Percentiles rank a stretch among this genome's conserved stretches.
Conservation (phyloP, 2,113 vertebrate species). For the Chaetorhynchus papuensis region DNA sequence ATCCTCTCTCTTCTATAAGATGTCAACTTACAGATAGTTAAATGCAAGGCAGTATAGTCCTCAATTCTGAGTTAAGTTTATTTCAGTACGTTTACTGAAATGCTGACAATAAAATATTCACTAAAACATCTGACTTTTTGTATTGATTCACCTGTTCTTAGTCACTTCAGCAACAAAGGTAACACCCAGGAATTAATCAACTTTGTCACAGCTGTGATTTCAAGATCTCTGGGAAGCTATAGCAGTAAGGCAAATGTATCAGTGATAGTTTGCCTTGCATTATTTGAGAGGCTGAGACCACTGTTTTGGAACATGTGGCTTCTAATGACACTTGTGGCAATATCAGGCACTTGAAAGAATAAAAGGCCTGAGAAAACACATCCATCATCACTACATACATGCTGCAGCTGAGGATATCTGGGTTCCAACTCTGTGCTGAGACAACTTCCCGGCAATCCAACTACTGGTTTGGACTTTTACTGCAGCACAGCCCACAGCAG, state of each 20-base stretch:
- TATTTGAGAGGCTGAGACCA: background rate
- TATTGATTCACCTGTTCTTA: background rate
- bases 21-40: background rate
- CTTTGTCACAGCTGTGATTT: background rate
- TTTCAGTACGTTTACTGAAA: background rate
- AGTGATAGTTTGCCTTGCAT: background rate
- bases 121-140: background rate
- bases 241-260: background rate
- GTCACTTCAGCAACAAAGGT: background rate
- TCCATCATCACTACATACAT: background rate
- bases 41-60: background rate
- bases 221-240: background rate
- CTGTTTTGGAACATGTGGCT: background rate
- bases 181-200: background rate
- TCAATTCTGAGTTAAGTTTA: background rate
- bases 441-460: background rate
- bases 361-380: background rate
- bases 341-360: background rate
- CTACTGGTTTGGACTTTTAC: background rate
- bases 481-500: background rate
- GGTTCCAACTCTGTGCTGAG: background rate
- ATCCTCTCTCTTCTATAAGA: background rate
- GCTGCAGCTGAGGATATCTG: background rate
- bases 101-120: background rate
- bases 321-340: background rate